Evolutionary conservation across 2,888 invertebrate species (phyloP), one percentile per base, ranked within the genome.

Genomic region (Ellobium chinense): DNA sequence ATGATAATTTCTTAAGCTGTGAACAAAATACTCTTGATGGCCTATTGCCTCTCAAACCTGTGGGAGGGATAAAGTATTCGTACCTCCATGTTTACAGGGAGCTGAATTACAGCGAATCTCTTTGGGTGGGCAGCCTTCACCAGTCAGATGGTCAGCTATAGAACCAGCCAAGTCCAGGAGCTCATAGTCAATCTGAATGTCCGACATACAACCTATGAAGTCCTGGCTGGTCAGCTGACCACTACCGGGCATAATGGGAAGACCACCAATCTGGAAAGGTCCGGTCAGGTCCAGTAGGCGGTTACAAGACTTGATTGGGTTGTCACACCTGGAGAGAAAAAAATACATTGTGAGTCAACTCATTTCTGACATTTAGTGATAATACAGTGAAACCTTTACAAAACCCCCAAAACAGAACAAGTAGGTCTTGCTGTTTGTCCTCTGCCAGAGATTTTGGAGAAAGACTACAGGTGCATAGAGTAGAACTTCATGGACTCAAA

Each of bases 191-290:
- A 99, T 95, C 90, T 95, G 94, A 2, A 99, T 93, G 89, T 99
- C 97, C 0, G 96, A 95, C 86, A 99, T 97, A 93, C 99, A 99
- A 0, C 99, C 99, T 0, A 96, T 94, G 91, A 96, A 99, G 90
- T 97, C 96, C 39, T 90, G 91, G 81, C 91, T 92, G 65, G 90
- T 88, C 31, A 93, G 85, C 85, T 90, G 91, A 24, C 78, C 81
- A 24, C 78, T 76, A 18, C 89, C 86, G 1, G 89, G 89, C 18
- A 89, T 81, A n/a, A 85, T 85, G 0, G 98, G 98, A 0, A 99
- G 94, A 0, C 98, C 98, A 0, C 99, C 99, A 9, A 99, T 94
- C 93, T 98, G 97, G 34, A 98, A 93, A 18, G 98, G 98, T 0
- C 97, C 91, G 0, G 98, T 98, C 56, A 99, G 94, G 92, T 99